A percentile compares a stretch with the other conserved stretches of the same genome.
phyloP scores from a whole-genome alignment of 2,113 vertebrate species.

The Cottus gobio region DNA sequence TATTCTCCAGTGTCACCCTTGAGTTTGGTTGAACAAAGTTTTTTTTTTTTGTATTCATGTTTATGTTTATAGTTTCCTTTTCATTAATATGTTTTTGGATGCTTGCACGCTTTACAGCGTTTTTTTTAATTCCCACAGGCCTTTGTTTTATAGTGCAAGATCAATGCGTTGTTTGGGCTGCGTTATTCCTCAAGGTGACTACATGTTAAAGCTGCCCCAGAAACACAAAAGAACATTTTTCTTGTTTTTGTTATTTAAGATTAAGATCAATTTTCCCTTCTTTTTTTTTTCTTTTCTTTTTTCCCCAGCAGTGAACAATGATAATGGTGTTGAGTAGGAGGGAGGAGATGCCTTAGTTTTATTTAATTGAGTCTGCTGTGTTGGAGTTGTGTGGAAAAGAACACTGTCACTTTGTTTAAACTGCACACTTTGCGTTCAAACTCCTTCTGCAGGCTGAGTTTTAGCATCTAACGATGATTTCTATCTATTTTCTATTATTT shows the following conservation, averaged over 20 bases:
- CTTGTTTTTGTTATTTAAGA: conserved; percentile 73
- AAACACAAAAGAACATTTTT: conserved; percentile 74
- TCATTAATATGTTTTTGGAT: conserved; percentile 64
- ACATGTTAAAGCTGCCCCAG: conserved; percentile 67
- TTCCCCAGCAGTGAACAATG: conserved; percentile 19
- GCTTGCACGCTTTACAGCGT: conserved; percentile 16
- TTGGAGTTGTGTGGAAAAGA: conserved; percentile 42
- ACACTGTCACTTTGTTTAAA: conserved; percentile 37
- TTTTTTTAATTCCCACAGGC: conserved; percentile 67
- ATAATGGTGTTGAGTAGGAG: conserved; percentile 33
- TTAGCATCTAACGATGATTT: conserved; percentile 1
- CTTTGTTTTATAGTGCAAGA: conserved; percentile 67
- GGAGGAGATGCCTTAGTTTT: conserved; percentile 41
- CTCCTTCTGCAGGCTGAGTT: neutral
- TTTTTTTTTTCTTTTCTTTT: neutral
- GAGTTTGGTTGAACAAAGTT: conserved; percentile 62
- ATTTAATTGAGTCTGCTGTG: conserved; percentile 58
- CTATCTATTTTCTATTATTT: neutral
- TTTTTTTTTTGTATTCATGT: conserved; percentile 42
- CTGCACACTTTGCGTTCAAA: conserved; percentile 17
- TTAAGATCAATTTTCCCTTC: conserved; percentile 68
- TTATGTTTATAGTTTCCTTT: conserved; percentile 67
- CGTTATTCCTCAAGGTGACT: conserved; percentile 77
- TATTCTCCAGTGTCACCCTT: conserved; percentile 62
- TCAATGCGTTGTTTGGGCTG: conserved; percentile 70